Evolutionary conservation across 2,888 invertebrate species (phyloP).

Genomic region (Nebria brevicollis): DNA sequence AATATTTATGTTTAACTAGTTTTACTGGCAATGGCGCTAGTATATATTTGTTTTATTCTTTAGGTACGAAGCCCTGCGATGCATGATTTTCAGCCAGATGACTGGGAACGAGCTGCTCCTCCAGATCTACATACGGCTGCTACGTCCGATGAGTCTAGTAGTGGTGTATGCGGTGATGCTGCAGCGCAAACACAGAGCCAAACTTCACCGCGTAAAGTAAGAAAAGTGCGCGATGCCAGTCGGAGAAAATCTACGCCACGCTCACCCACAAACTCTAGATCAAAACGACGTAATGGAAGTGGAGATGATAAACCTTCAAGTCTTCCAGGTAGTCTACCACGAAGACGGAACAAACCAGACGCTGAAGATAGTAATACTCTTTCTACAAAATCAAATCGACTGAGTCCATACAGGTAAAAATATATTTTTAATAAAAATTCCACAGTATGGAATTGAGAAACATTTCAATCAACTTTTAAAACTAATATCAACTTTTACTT

Average conservation of each 20-base stretch:
- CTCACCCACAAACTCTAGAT: constrained; percentile 66
- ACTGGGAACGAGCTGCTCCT: constrained; percentile 21
- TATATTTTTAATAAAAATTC: neutral
- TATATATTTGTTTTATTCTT: neutral
- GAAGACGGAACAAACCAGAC: constrained; percentile 66
- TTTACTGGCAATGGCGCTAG: neutral
- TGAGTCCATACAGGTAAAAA: constrained; percentile 56
- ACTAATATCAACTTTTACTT: too few species aligned
- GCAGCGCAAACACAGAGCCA: constrained; percentile 51
- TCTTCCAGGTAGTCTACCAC: constrained; percentile 67
- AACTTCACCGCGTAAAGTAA: constrained; percentile 69
- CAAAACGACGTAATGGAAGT: constrained; percentile 54
- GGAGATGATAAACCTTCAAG: constrained; percentile 59
- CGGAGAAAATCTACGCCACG: constrained; percentile 72
- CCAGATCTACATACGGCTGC: constrained; percentile 39
- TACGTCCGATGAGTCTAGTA: constrained; percentile 64
- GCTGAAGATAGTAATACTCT: constrained; percentile 41
- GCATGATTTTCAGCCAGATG: constrained; percentile 23
- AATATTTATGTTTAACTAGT: neutral
- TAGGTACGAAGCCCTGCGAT: constrained; percentile 40
- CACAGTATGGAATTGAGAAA: too few species aligned
- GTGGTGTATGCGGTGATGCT: constrained; percentile 54
- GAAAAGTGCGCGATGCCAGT: constrained; percentile 73
- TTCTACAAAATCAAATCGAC: constrained; percentile 49
- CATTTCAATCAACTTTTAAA: too few species aligned